A percentile compares a stretch with the other conserved stretches of the same genome.
These are phyloP conservation scores for Limnothrissa miodon DNA, from an alignment of 2,113 vertebrate species.

Conservation along the genomic window DNA sequence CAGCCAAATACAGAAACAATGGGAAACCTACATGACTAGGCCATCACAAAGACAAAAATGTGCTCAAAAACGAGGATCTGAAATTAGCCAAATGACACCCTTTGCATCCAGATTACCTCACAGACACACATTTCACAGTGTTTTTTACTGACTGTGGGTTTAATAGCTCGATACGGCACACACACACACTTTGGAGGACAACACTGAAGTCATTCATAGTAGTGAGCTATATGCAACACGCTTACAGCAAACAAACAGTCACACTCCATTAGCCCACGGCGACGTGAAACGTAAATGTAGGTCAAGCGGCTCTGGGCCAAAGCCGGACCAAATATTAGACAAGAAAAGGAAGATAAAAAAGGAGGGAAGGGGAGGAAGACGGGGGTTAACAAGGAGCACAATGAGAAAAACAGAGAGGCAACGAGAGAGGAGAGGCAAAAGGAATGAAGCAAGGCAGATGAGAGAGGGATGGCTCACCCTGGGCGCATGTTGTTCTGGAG, in stretches of 20 bases:
- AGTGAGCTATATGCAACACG: neutral
- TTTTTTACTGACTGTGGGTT: neutral
- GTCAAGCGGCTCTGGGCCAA: neutral
- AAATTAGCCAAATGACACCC: neutral
- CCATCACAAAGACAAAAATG: neutral
- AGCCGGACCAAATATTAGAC: neutral
- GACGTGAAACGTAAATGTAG: neutral
- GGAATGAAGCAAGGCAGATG: neutral
- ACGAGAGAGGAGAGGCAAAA: neutral
- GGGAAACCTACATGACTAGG: neutral
- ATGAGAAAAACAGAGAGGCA: neutral
- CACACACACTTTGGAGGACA: neutral
- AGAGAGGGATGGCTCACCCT: slow-evolving; percentile 54
- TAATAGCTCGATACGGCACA: neutral
- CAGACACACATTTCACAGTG: neutral
- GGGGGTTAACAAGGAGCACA: neutral
- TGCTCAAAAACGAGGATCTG: neutral
- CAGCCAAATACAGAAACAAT: neutral
- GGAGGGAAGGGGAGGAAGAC: neutral
- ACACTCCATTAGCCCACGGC: neutral
- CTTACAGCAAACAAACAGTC: slow-evolving; percentile 8
- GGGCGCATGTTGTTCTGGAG: slow-evolving; percentile 73
- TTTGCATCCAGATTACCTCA: neutral
- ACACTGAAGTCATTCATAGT: neutral
- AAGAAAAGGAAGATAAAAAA: neutral